Evolutionary conservation across 2,797 vertebrate species (phyloP).

Genomic region (Acanthopagrus latus): DNA sequence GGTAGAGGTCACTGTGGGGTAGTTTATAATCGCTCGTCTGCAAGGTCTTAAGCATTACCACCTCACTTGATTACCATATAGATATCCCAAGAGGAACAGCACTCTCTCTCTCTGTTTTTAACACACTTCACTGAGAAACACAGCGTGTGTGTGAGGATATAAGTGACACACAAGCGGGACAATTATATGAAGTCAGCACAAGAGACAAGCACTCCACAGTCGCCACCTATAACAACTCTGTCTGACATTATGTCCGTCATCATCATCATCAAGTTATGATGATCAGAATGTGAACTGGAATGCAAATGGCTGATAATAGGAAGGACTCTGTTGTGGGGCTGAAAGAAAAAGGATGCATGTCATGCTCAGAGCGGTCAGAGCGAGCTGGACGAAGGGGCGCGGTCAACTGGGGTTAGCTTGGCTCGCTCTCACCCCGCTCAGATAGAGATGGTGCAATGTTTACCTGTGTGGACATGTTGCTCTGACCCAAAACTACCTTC

Average conservation of each 20-base stretch:
- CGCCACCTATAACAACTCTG: no score
- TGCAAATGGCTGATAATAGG: neutral
- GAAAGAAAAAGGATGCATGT: neutral
- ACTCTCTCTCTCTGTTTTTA: no score
- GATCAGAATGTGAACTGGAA: neutral
- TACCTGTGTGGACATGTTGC: constrained; percentile 11
- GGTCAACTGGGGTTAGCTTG: constrained; percentile 9
- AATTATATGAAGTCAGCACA: no score
- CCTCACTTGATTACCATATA: constrained; percentile 6
- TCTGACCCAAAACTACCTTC: constrained; percentile 24
- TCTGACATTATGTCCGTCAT: neutral
- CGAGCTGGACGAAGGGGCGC: neutral
- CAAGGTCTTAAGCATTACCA: neutral
- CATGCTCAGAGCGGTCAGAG: neutral
- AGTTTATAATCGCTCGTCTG: neutral
- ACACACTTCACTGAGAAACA: no score
- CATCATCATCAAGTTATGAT: neutral
- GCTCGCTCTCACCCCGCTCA: constrained; percentile 2
- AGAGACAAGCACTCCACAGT: no score
- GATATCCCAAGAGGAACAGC: neutral
- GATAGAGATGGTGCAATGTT: constrained; percentile 48
- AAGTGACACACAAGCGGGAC: no score
- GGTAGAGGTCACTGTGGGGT: constrained; percentile 17
- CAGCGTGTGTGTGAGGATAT: no score
- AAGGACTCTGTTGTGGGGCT: neutral